These are phyloP conservation scores for Oreochromis spilurus DNA, from an alignment of 2,113 vertebrate species.

Conservation along the genomic window DNA sequence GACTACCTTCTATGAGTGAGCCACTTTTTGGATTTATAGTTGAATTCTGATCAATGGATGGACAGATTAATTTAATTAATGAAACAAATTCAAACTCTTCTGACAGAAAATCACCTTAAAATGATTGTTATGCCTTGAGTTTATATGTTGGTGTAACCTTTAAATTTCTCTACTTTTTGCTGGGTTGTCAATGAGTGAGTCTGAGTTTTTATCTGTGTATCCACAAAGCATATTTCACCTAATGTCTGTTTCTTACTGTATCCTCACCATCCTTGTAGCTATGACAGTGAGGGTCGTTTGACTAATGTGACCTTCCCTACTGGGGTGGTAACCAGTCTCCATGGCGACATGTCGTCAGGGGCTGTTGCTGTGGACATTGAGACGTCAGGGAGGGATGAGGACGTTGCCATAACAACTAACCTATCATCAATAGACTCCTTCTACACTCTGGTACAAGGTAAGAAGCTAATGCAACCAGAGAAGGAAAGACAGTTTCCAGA, in stretches of 20 bases:
- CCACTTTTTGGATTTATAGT: neutral
- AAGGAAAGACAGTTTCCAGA: neutral
- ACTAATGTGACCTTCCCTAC: constrained; percentile 98
- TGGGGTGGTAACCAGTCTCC: constrained; percentile 91
- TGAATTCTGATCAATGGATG: neutral
- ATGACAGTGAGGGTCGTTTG: constrained; percentile 93
- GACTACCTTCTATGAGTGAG: constrained; percentile 99
- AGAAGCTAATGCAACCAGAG: neutral
- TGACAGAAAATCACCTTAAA: neutral
- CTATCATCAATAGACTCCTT: constrained; percentile 94
- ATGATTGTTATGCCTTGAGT: neutral
- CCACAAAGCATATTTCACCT: neutral
- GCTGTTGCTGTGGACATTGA: constrained; percentile 94
- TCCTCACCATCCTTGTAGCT: constrained; percentile 69
- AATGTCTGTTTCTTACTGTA: neutral
- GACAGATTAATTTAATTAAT: neutral
- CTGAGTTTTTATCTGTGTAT: neutral
- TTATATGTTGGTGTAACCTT: neutral
- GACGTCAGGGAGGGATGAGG: constrained; percentile 92
- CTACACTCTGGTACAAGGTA: constrained; percentile 97
- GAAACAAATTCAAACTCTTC: neutral
- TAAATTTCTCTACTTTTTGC: neutral
- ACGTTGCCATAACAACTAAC: constrained; percentile 96
- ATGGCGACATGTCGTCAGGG: constrained; percentile 94
- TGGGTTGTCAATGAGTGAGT: neutral